These are phyloP conservation scores for Chalcosyrphus nemorum DNA, from an alignment of 2,888 invertebrate species.

Conservation along the genomic window DNA sequence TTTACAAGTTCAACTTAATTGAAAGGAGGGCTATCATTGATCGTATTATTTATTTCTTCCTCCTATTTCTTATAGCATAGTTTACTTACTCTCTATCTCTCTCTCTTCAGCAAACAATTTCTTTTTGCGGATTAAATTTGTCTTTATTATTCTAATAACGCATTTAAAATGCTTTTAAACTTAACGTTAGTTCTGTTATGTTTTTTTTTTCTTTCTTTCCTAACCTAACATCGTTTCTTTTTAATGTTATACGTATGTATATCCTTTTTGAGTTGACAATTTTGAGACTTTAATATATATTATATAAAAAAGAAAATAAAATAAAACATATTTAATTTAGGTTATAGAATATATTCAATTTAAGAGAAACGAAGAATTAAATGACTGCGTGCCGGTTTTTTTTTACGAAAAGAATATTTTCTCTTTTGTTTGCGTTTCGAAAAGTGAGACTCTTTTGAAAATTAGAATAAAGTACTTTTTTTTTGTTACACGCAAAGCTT, in stretches of 20 bases:
- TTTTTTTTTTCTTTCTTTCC: conserved; percentile 9
- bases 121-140: conserved; percentile 7
- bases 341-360: conserved; percentile 49
- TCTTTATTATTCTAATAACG: conserved; percentile 25
- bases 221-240: conserved; percentile 4
- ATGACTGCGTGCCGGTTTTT: conserved; percentile 3
- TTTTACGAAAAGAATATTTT: neutral
- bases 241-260: neutral
- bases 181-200: conserved; percentile 19
- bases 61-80: neutral
- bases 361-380: conserved; percentile 35
- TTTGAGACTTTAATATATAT: conserved; percentile 63
- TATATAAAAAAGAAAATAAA: conserved; percentile 58
- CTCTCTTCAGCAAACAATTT: neutral
- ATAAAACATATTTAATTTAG: conserved; percentile 68
- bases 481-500: conserved; percentile 34
- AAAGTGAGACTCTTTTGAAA: neutral
- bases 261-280: conserved; percentile 45
- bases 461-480: neutral
- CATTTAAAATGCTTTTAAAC: conserved; percentile 71
- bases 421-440: conserved; percentile 20
- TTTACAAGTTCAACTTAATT: conserved; percentile 65
- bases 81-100: neutral
- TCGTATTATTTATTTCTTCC: conserved; percentile 31
- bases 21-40: conserved; percentile 45